phyloP scores from a whole-genome alignment of 2,113 vertebrate species.

The Brienomyrus longianalis region DNA sequence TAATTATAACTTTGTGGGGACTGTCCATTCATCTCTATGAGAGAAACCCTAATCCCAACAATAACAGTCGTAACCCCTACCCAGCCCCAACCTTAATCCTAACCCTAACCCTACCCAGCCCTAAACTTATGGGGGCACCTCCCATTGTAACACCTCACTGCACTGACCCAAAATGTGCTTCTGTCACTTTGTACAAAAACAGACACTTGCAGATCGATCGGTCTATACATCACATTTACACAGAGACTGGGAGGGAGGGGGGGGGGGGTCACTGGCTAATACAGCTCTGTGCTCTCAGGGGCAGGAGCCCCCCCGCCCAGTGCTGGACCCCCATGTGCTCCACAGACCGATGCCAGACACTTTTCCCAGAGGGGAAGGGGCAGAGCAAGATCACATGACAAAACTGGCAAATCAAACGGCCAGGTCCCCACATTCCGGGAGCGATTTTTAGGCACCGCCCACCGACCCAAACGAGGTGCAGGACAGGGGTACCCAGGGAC shows the following conservation, averaged over 20 bases:
- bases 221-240: not conserved
- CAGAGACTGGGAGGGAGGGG: not conserved
- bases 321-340: not conserved
- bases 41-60: not conserved
- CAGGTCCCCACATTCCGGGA: not conserved
- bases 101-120: too few relatives aligned
- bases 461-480: not conserved
- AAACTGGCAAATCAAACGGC: not conserved
- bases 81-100: not conserved
- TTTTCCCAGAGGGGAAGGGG: not conserved
- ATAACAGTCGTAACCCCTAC: not conserved
- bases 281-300: not conserved
- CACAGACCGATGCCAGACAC: not conserved
- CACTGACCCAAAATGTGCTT: not conserved
- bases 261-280: not conserved
- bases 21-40: not conserved
- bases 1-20: not conserved
- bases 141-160: not conserved
- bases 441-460: not conserved
- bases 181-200: not conserved
- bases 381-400: not conserved
- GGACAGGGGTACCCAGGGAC: not conserved
- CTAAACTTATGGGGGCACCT: too few relatives aligned
- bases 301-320: not conserved
- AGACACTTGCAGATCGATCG: too few relatives aligned